These are phyloP conservation scores for Gymnothorax reevesii DNA, from an alignment of 2,797 vertebrate genomes.

Conservation along the genomic window DNA sequence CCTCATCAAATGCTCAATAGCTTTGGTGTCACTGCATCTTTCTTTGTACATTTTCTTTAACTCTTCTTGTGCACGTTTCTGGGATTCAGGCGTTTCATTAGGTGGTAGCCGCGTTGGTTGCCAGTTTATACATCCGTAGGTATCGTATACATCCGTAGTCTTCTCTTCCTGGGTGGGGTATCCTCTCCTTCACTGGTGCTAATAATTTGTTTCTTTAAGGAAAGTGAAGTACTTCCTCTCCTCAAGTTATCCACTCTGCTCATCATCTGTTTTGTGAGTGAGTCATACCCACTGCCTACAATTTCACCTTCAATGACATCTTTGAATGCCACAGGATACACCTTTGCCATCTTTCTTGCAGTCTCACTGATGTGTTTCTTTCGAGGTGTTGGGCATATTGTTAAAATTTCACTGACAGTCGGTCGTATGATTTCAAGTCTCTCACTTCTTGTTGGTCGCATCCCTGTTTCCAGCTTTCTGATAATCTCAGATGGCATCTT, in stretches of 20 bases:
- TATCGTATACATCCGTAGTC: too few relatives aligned
- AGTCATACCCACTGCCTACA: constrained; percentile 38
- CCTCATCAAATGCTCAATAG: constrained; percentile 29
- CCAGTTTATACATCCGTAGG: constrained; percentile 36
- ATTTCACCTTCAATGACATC: constrained; percentile 33
- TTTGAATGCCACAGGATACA: constrained; percentile 19
- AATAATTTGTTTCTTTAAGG: constrained; percentile 26
- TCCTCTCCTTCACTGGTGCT: constrained; percentile 32
- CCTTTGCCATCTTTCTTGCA: constrained; percentile 25
- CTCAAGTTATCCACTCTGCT: constrained; percentile 36
- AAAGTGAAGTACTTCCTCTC: constrained; percentile 6
- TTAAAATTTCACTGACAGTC: constrained; percentile 35
- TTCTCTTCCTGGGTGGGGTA: background rate
- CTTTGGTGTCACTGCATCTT: constrained; percentile 19
- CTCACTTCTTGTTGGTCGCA: constrained; percentile 25
- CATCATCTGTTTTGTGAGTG: constrained; percentile 41
- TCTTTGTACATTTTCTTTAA: constrained; percentile 36
- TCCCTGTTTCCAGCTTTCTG: constrained; percentile 31
- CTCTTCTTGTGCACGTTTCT: constrained; percentile 39
- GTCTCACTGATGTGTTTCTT: constrained; percentile 38
- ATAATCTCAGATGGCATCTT: constrained; percentile 30
- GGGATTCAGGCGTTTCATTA: constrained; percentile 26
- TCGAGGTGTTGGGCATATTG: constrained; percentile 33
- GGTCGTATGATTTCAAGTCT: constrained; percentile 30
- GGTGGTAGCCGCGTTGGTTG: constrained; percentile 22